phyloP scores from a whole-genome alignment of 2,888 invertebrate genomes.

The Hecatera dysodea region DNA sequence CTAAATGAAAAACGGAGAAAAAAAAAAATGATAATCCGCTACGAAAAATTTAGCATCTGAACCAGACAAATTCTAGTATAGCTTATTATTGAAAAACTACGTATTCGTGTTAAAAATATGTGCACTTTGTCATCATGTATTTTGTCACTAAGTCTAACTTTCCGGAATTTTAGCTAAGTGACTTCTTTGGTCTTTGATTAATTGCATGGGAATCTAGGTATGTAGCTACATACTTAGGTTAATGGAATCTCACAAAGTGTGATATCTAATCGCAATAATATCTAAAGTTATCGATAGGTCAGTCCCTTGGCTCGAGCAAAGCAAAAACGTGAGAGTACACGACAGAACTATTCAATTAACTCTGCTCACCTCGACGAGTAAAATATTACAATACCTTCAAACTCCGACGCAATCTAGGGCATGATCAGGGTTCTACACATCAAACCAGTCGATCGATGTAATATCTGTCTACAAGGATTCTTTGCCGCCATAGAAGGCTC shows the following conservation, averaged over 20 bases:
- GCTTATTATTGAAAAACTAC: not conserved
- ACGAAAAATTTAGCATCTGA: slow-evolving; percentile 9
- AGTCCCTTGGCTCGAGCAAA: slow-evolving; percentile 1
- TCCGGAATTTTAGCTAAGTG: not conserved
- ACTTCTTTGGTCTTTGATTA: no score
- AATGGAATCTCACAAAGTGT: not conserved
- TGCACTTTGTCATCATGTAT: not conserved
- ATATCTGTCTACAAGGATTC: slow-evolving; percentile 60
- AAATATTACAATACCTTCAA: slow-evolving; percentile 41
- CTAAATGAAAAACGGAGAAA: not conserved
- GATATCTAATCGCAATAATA: not conserved
- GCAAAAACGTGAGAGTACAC: slow-evolving; percentile 28
- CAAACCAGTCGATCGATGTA: slow-evolving; percentile 57
- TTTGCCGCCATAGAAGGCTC: slow-evolving; percentile 59
- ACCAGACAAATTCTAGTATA: not conserved
- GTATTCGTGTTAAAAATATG: not conserved
- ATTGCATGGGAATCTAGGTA: no score
- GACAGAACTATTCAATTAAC: slow-evolving; percentile 16
- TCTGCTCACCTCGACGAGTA: slow-evolving; percentile 40
- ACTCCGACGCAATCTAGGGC: slow-evolving; percentile 39
- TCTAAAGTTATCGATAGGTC: not conserved
- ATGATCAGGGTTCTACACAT: slow-evolving; percentile 46
- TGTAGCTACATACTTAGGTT: not conserved
- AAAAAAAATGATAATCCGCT: slow-evolving; percentile 27
- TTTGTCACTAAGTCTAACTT: not conserved